A percentile compares a stretch with the other conserved stretches of the same genome.
phyloP scores from a whole-genome alignment of 1,140 invertebrate genomes.

The Diuraphis noxia region DNA sequence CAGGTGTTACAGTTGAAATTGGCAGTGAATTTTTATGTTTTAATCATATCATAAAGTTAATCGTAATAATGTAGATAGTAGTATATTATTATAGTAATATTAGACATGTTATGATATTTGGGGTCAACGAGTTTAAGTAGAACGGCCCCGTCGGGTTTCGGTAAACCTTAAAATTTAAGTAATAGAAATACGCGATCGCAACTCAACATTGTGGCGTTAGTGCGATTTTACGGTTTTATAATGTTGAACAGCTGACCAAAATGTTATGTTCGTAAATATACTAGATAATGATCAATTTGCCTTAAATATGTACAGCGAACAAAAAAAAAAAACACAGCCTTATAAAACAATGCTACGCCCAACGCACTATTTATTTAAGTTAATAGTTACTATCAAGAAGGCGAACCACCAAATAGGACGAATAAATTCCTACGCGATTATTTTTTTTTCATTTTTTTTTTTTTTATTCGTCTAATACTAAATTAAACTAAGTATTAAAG shows the following conservation, averaged over 20 bases:
- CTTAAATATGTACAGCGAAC: constrained; percentile 23
- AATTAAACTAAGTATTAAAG: constrained; percentile 10
- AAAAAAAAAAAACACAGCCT: constrained; percentile 19
- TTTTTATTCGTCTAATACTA: background rate
- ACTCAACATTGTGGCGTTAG: background rate
- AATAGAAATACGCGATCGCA: background rate
- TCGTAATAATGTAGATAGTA: background rate
- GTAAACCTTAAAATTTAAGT: constrained; percentile 16
- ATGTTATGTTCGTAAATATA: background rate
- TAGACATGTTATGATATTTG: background rate
- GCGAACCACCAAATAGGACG: background rate
- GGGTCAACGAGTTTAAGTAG: constrained; percentile 25
- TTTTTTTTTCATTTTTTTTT: background rate
- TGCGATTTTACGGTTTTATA: background rate
- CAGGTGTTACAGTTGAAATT: background rate
- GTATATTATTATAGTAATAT: background rate
- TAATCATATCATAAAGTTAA: background rate
- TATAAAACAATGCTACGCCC: background rate
- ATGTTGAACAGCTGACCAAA: background rate
- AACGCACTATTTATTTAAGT: constrained; percentile 14
- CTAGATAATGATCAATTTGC: constrained; percentile 21
- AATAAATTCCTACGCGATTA: background rate
- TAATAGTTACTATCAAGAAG: background rate
- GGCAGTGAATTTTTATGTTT: constrained; percentile 19
- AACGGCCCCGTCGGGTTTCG: background rate